phyloP scores from a whole-genome alignment of 2,888 invertebrate genomes.

The Chrysopilus asiliformis region DNA sequence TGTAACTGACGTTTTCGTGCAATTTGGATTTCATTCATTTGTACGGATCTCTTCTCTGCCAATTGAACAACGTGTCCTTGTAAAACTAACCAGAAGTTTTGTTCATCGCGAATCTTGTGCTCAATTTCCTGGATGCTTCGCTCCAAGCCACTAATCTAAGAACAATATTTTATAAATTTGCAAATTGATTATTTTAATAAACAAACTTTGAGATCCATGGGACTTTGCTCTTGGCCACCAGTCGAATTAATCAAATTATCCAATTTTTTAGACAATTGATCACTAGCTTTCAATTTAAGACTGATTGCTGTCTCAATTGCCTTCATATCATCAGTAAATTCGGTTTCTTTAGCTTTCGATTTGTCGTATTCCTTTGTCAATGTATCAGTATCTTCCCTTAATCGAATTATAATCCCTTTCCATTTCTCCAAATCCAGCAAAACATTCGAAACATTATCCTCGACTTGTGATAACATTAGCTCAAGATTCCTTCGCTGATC shows the following conservation, averaged over 20 bases:
- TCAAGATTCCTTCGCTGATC: slow-evolving; percentile 36
- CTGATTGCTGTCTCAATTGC: slow-evolving; percentile 35
- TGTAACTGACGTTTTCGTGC: slow-evolving; percentile 50
- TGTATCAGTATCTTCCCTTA: slow-evolving; percentile 21
- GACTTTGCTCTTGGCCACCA: slow-evolving; percentile 32
- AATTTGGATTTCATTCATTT: slow-evolving; percentile 54
- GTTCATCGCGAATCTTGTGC: slow-evolving; percentile 47
- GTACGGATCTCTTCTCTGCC: slow-evolving; percentile 51
- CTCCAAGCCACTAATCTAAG: slow-evolving; percentile 48
- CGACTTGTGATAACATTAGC: slow-evolving; percentile 28
- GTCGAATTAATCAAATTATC: slow-evolving; percentile 37
- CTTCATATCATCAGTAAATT: slow-evolving; percentile 36
- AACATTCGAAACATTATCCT: slow-evolving; percentile 44
- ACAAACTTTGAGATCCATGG: slow-evolving; percentile 16
- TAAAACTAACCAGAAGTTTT: slow-evolving; percentile 63
- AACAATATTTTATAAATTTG: slow-evolving; percentile 36
- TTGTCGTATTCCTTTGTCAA: slow-evolving; percentile 25
- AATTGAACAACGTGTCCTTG: slow-evolving; percentile 59
- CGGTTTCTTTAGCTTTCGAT: slow-evolving; percentile 36
- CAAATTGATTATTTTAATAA: slow-evolving; percentile 26
- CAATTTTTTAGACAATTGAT: slow-evolving; percentile 40
- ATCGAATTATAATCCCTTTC: slow-evolving; percentile 20
- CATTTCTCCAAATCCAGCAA: slow-evolving; percentile 35
- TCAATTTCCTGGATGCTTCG: slow-evolving; percentile 47
- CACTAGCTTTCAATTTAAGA: slow-evolving; percentile 39